Conservation (phyloP, 1,140 invertebrate genomes). For the Nomia melanderi region DNA sequence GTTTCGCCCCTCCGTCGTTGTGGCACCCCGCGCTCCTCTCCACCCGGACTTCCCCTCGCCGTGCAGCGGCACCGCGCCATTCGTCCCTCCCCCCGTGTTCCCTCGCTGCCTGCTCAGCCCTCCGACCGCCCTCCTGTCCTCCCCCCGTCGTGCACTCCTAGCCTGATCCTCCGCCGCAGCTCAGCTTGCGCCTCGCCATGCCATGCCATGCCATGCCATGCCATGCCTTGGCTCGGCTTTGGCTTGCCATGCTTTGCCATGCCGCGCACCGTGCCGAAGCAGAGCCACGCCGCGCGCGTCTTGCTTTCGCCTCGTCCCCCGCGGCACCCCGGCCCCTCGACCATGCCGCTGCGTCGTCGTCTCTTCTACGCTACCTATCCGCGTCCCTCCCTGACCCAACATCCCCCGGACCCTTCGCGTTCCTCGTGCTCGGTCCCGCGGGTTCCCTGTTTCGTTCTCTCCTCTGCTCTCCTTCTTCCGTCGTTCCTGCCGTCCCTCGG, state of each 20-base stretch:
- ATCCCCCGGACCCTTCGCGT: slow-evolving; percentile 23
- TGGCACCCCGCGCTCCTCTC: not conserved
- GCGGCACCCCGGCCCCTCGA: not conserved
- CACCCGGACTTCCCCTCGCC: slow-evolving; percentile 26
- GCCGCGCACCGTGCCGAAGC: slow-evolving; percentile 9
- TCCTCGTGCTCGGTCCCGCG: too few species aligned
- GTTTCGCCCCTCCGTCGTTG: not conserved
- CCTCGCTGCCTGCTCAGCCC: too few species aligned
- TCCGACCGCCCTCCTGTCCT: too few species aligned
- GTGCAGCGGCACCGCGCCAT: slow-evolving; percentile 28
- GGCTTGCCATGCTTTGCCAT: slow-evolving; percentile 17
- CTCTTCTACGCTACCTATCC: slow-evolving; percentile 39
- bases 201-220: slow-evolving; percentile 15
- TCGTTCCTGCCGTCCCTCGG: slow-evolving; percentile 5
- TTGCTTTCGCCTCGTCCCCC: slow-evolving; percentile 4
- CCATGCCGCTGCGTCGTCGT: not conserved
- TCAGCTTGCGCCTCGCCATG: slow-evolving; percentile 24
- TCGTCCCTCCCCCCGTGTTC: slow-evolving; percentile 20
- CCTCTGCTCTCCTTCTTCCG: too few species aligned
- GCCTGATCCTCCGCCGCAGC: slow-evolving; percentile 2
- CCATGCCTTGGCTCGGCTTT: slow-evolving; percentile 12
- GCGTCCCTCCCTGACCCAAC: slow-evolving; percentile 22
- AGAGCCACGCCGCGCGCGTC: slow-evolving; percentile 24
- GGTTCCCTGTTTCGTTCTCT: slow-evolving; percentile 4
- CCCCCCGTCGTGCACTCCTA: too few species aligned